Base-by-base conservation (phyloP, 2,113 vertebrate genomes). In the Centropus bengalensis region DNA sequence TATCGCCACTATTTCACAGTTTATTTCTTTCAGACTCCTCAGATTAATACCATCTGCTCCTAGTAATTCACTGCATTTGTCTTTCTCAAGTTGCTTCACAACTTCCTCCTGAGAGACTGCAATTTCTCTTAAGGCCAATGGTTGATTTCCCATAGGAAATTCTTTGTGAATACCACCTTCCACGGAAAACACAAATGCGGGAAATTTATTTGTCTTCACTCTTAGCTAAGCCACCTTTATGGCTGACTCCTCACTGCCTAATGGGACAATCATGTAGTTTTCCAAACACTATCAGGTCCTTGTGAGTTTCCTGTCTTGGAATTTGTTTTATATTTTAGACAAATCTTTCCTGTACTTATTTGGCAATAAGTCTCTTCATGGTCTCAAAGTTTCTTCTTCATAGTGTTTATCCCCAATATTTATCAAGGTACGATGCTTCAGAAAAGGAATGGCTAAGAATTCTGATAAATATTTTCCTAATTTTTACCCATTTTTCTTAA, bases 11-110 rank as follows among this genome's bases (percentile, higher is more conserved):
- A 59, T 85, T 96, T 95, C 89, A 87, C 94, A 90, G 84, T 86
- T 93, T 76, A 78, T 88, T 91, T 96, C 84, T 74, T 95, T 95
- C 82, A 90, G 55, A 63, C 55, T 82, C 36, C 66, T 95, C 93
- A 94, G 79, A 96, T 93, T 94, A 97, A 89, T 92, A 92, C 91
- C 95, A 95, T 92, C 94, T 97, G 96, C 91, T 95, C 45, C 67
- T 95, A 59, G 77, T 42, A 88, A 96, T 73, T 91, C 80, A 83
- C 79, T 66, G 89, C 70, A 73, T 94, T 60, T 91, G 93, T 94
- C 89, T 93, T 94, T 88, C 68, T 93, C 90, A 93, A 86, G 79
- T 95, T 94, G 71, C 64, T 92, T 80, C 74, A 44, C 58, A 55
- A 86, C 88, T 95, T 94, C 94, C 82, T 96, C 82, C 89, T 92